Percentiles rank a stretch among this genome's conserved stretches.
These are phyloP conservation scores for Strix uralensis DNA, from an alignment of 2,113 vertebrate species.

Conservation along the genomic window DNA sequence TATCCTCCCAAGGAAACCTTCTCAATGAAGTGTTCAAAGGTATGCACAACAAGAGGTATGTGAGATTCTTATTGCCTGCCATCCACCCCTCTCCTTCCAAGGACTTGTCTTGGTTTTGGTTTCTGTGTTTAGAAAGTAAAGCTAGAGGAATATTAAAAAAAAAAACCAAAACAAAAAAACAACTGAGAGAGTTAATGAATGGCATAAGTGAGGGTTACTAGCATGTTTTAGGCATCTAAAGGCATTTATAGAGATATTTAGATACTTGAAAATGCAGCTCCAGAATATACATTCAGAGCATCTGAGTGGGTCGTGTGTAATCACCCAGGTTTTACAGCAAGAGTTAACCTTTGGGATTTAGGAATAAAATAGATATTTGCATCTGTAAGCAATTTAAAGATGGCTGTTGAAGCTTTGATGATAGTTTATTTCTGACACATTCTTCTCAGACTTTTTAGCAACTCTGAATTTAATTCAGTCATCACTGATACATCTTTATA, in stretches of 20 bases:
- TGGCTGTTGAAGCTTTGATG: background rate
- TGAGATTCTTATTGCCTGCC: background rate
- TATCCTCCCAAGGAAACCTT: conserved; percentile 53
- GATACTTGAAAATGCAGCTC: background rate
- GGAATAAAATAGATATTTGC: background rate
- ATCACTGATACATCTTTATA: background rate
- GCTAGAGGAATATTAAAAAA: background rate
- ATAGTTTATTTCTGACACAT: background rate
- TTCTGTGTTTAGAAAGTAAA: background rate
- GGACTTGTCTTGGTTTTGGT: background rate
- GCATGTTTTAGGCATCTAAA: background rate
- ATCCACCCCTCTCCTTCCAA: background rate
- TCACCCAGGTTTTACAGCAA: background rate
- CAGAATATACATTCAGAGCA: background rate
- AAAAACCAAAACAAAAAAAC: no score
- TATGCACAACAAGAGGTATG: conserved; percentile 74
- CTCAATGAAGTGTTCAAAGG: conserved; percentile 69
- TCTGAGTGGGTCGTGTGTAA: background rate
- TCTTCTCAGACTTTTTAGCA: conserved; percentile 2
- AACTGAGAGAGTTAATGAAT: background rate
- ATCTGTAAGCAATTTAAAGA: background rate
- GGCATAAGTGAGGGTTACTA: background rate
- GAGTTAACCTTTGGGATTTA: background rate
- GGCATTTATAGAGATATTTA: background rate
- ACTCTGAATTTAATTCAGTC: background rate